phyloP scores from a whole-genome alignment of 1,140 invertebrate species.

The Mercenaria mercenaria region DNA sequence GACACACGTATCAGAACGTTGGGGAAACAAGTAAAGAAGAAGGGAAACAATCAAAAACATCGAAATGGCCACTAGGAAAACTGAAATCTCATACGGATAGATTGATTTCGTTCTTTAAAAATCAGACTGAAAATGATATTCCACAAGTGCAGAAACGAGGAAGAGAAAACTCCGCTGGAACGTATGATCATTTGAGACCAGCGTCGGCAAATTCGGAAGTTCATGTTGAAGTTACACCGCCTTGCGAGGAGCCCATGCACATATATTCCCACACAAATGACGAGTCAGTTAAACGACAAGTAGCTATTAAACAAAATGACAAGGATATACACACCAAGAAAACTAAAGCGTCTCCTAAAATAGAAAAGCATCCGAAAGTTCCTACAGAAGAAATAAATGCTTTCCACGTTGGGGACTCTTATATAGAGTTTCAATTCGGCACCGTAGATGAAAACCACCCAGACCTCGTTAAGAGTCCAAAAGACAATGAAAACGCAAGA shows the following conservation, averaged over 20 bases:
- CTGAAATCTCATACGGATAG: background rate
- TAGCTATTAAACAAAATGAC: background rate
- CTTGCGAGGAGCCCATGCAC: background rate
- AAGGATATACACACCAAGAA: background rate
- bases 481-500: background rate
- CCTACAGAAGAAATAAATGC: background rate
- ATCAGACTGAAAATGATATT: conserved; percentile 24
- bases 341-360: background rate
- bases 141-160: background rate
- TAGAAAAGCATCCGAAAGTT: background rate
- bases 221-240: background rate
- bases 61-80: background rate
- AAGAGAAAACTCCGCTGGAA: background rate
- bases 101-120: background rate
- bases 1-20: background rate
- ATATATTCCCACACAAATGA: conserved; percentile 22
- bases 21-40: background rate
- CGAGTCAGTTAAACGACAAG: background rate
- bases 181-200: conserved; percentile 10
- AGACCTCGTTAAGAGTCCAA: background rate
- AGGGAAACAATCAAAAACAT: background rate
- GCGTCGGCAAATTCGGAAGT: background rate
- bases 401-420: background rate
- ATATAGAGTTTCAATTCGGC: conserved; percentile 12
- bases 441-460: background rate